Percentiles rank a stretch among this genome's conserved stretches.
These are phyloP conservation scores for Uropetala carovei DNA, from an alignment of 2,888 invertebrate species.

Conservation along the genomic window DNA sequence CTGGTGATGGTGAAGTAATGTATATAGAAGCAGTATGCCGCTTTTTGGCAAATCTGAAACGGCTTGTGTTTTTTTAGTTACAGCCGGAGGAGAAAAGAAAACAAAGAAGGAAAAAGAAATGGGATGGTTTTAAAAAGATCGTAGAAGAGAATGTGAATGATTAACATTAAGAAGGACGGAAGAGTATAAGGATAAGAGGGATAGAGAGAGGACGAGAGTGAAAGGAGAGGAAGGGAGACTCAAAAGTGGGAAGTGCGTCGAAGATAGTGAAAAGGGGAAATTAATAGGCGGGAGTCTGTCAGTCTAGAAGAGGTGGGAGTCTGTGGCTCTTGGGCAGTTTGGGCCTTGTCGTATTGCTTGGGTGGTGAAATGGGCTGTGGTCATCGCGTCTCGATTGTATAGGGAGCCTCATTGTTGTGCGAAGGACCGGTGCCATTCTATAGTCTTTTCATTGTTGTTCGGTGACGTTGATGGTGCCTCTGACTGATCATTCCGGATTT, in stretches of 20 bases:
- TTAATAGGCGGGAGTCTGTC: neutral
- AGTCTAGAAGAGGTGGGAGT: too few species aligned
- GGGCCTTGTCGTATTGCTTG: neutral
- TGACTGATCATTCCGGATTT: constrained; percentile 18
- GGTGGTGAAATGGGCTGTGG: constrained; percentile 22
- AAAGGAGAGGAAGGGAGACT: neutral
- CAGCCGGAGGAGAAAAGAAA: too few species aligned
- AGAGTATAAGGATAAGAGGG: neutral
- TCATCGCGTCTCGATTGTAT: neutral
- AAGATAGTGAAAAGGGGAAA: neutral
- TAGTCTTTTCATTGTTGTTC: constrained; percentile 24
- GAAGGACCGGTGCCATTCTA: neutral
- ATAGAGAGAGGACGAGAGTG: neutral
- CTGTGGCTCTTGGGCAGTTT: too few species aligned
- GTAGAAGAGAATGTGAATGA: too few species aligned
- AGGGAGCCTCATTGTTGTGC: constrained; percentile 19
- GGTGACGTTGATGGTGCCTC: constrained; percentile 49
- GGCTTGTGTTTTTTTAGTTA: too few species aligned
- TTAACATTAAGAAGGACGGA: neutral
- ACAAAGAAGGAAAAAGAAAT: too few species aligned
- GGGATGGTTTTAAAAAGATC: too few species aligned
- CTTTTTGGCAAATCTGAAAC: too few species aligned
- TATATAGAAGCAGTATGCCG: too few species aligned
- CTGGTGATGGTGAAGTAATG: too few species aligned
- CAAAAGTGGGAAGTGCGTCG: neutral